Base-by-base conservation (phyloP, 2,797 vertebrate species). In the Esox masquinongy region DNA sequence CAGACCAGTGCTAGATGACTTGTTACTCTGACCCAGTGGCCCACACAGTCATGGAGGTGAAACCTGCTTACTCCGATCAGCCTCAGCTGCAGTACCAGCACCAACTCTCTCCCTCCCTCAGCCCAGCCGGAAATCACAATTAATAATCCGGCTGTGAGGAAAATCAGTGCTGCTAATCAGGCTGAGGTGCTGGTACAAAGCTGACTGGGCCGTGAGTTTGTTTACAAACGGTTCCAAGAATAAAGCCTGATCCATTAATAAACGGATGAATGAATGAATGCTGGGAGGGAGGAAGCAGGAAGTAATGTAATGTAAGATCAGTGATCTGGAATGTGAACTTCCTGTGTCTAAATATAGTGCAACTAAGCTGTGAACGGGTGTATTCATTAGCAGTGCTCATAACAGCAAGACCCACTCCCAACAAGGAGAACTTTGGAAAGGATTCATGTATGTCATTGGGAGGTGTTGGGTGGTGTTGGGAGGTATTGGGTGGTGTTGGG, bases 201-300 rank as follows among this genome's bases (percentile, higher is more conserved):
- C 81, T 43, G 53, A 74, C 68, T 68, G 67, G 64, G 83, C 83
- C 83, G 83, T 79, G 76, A n/a, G 81, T 83, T 68, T 51, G 74
- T 64, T 75, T 80, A 80, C 76, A 81, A 59, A 59, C 9, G n/a
- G 77, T 77, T 50, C n/a, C 64, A 73, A 67, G 43, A 82, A 68
- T 36, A 2, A 43, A 43, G 72, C 64, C 78, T 71, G 69, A 34
- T 79, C 74, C 85, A 82, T 84, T 82, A 80, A 79, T 85, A 81
- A 84, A 81, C 22, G 70, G 70, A 74, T 14, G 53, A 31, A 82
- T 19, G 53, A 59, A 26, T 73, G 67, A 39, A 82, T 22, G 53
- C n/a, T 19, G 72, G 67, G 6, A 5, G 34, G 63, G 50, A 14
- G 22, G 70, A 50, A 77, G 26, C 75, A 74, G 51, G 74, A 75